Evolutionary conservation across 1,140 invertebrate genomes (phyloP), one percentile per base, ranked within the genome.

Genomic region (Drosophila ironensis): DNA sequence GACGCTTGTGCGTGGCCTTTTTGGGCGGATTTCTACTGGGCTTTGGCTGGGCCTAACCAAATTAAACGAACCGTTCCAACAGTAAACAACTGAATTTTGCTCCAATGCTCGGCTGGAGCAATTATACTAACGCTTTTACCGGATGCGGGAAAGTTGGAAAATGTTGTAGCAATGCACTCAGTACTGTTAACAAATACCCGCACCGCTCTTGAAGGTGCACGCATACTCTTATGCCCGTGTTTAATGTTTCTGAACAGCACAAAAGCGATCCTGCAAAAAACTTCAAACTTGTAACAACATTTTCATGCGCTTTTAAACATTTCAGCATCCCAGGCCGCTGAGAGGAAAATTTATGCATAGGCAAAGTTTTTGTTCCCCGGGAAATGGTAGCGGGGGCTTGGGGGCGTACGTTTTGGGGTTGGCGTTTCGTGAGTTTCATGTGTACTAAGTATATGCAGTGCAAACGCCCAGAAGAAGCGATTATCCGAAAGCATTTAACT

Each of bases 281-380:
- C 67, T 82, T 76, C 38, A 82, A 82, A 82, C 68, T 82, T 82
- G 59, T 78, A 84, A 78, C 68, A 84, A 86, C 73, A 82, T 82
- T 82, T 82, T 82, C 50, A 82, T 82, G 78, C 80, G 63, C 78
- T 82, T 84, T 82, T 82, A 84, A 82, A 77, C 78, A 82, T 82
- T 82, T 78, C 73, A 78, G 69, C 78, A n/a, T 84, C 78, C 35
- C 45, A 42, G 37, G 40, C 33, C 37, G 37, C 44, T 40, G 14
- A 40, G 42, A 37, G 60, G 30, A 67, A 84, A 82, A 82, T 82
- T 73, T 82, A 84, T 82, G 73, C 78, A 86, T 86, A 78, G 73
- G 78, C 41, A 73, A 82, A 82, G 73, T 82, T 82, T 84, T 70
- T 53, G 42, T 54, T 59, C 76, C 48, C 50, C 50, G 76, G 45